Evolutionary conservation across 2,113 vertebrate species (phyloP).

Genomic region (Calyptomena viridis): DNA sequence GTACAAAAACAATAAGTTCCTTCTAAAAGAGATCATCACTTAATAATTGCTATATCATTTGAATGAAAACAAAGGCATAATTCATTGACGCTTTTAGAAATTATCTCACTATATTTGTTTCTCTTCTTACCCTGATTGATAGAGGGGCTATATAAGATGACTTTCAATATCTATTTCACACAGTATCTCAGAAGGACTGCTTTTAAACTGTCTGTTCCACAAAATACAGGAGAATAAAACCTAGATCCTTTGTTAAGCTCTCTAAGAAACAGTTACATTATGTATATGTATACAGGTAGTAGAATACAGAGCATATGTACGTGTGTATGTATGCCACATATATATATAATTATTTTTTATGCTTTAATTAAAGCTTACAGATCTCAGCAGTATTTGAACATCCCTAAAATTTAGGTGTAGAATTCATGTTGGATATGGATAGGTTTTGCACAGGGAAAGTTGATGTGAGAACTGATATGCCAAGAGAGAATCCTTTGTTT

Average conservation of each 20-base stretch:
- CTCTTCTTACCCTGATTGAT: neutral
- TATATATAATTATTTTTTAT: neutral
- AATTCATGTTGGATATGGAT: neutral
- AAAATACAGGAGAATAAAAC: neutral
- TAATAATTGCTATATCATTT: conserved; percentile 51
- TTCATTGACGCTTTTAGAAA: conserved; percentile 6
- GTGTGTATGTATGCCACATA: neutral
- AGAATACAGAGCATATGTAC: neutral
- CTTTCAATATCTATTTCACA: neutral
- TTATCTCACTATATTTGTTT: neutral
- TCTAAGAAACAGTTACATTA: neutral
- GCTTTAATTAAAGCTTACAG: neutral
- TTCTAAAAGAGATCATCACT: conserved; percentile 43
- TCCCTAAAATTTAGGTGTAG: neutral
- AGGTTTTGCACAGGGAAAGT: neutral
- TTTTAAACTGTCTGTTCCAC: neutral
- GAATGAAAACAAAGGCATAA: conserved; percentile 45
- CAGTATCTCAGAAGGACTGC: neutral
- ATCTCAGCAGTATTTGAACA: neutral
- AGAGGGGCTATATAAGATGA: neutral
- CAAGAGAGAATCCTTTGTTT: neutral
- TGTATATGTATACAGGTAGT: rapidly evolving
- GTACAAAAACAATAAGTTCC: conserved; percentile 59
- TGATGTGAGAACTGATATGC: neutral
- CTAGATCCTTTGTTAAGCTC: neutral